Evolutionary conservation across 2,888 invertebrate genomes (phyloP), one percentile per base, ranked within the genome.

Genomic region (Phortica magna): DNA sequence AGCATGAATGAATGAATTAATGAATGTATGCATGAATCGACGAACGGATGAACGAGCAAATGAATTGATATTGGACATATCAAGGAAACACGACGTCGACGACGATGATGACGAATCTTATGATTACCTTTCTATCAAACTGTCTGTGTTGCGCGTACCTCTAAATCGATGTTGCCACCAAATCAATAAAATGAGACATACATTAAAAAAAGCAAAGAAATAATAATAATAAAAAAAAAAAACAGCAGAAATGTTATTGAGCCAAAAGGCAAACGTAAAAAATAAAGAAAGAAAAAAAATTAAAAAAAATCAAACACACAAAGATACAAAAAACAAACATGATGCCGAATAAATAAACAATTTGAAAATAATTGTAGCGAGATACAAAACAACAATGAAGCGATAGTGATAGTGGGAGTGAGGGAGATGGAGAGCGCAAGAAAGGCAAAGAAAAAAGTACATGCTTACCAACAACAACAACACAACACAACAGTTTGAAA

Each of bases 1-100:
- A 53, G n/a, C n/a, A 53, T 53, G 53, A 53, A 53, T 53, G 53
- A 53, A 53, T 53, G 53, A 53, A 53, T 53, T 53, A n/a, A 53
- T 53, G 53, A 53, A 53, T n/a, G 53, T 14, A 53, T 2, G 53
- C 2, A 53, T 53, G 53, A 53, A 53, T 53, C 10, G 5, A 31
- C 31, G 53, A 53, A 53, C 53, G 12, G 53, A 53, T n/a, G n/a
- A n/a, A 53, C 53, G n/a, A 1, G n/a, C 53, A 53, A n/a, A 53
- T 53, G n/a, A 2, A 53, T 53, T 14, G 53, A 6, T 10, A 53
- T 53, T 14, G 53, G n/a, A 53, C 10, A n/a, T n/a, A n/a, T 53
- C 12, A 14, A 53, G 53, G n/a, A 14, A n/a, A n/a, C 53, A 10
- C 53, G 53, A 53, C n/a, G 53, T 5, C 53, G 10, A 7, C 53